These are phyloP conservation scores for Oncorhynchus tshawytscha DNA, from an alignment of 2,113 vertebrate genomes.

Conservation along the genomic window DNA sequence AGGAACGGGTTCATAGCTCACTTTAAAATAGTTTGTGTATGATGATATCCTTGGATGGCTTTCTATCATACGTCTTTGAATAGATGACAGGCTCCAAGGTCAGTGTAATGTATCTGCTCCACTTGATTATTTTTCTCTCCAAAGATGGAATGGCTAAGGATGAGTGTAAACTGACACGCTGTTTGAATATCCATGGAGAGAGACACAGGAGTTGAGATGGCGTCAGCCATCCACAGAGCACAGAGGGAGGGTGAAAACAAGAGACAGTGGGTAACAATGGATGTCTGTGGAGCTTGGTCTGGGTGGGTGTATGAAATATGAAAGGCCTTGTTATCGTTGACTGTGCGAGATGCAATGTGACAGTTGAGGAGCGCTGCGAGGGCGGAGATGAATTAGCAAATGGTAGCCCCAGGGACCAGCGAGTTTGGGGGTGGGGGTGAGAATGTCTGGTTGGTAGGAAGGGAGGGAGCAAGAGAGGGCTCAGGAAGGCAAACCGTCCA, in stretches of 20 bases:
- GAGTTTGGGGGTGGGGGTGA: constrained; percentile 20
- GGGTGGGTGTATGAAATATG: constrained; percentile 64
- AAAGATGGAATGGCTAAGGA: neutral
- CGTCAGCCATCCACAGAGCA: constrained; percentile 15
- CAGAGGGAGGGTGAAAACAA: constrained; percentile 26
- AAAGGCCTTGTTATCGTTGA: constrained; percentile 67
- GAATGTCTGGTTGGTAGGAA: neutral
- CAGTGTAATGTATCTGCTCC: neutral
- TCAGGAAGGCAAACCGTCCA: neutral
- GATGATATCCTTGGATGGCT: neutral
- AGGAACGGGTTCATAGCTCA: neutral
- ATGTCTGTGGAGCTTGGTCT: constrained; percentile 47
- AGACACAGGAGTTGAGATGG: constrained; percentile 3
- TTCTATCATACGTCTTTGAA: neutral
- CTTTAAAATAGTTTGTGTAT: neutral
- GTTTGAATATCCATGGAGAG: neutral
- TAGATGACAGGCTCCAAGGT: neutral
- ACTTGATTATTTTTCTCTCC: neutral
- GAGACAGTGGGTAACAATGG: constrained; percentile 34
- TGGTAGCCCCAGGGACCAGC: constrained; percentile 66
- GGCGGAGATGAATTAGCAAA: constrained; percentile 75
- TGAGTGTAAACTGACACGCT: neutral
- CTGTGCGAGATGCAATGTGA: constrained; percentile 75
- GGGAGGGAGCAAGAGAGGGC: too few species aligned
- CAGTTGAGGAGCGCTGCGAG: constrained; percentile 71